Evolutionary conservation across 2,113 vertebrate species (phyloP).

Genomic region (Maccullochella peelii): DNA sequence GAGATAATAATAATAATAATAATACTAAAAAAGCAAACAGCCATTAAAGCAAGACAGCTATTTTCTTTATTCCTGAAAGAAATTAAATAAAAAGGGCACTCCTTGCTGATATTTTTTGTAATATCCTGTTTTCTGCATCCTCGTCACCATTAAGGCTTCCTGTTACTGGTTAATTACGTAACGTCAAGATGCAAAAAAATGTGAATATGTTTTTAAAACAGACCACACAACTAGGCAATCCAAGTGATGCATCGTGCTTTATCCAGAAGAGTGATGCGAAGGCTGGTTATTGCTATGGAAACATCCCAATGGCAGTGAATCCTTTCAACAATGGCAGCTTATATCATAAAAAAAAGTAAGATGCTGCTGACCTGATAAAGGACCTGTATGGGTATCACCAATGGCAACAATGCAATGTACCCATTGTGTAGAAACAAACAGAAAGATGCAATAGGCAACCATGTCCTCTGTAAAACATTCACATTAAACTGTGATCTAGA

Average conservation of each 20-base stretch:
- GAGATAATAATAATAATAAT: background rate
- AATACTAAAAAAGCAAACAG: background rate
- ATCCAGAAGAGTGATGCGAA: constrained; percentile 12
- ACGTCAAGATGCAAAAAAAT: background rate
- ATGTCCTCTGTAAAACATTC: background rate
- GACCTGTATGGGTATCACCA: constrained; percentile 26
- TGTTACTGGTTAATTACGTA: background rate
- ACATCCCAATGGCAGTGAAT: constrained; percentile 40
- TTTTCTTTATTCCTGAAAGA: background rate
- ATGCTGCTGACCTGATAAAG: constrained; percentile 64
- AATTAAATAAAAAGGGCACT: background rate
- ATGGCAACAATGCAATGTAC: constrained; percentile 44
- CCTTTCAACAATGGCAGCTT: constrained; percentile 39
- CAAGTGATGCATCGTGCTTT: constrained; percentile 20
- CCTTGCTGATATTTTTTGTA: background rate
- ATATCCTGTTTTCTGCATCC: background rate
- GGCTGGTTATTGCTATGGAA: constrained; percentile 69
- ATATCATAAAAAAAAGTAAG: constrained; percentile 25
- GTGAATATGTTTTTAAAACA: background rate
- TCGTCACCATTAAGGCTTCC: background rate
- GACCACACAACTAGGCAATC: background rate
- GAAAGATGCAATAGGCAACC: background rate
- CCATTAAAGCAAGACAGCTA: background rate
- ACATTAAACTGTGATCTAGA: background rate
- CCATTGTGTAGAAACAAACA: constrained; percentile 21